A percentile compares a stretch with the other conserved stretches of the same genome.
phyloP scores from a whole-genome alignment of 2,888 invertebrate genomes.

The Luffia ferchaultella region DNA sequence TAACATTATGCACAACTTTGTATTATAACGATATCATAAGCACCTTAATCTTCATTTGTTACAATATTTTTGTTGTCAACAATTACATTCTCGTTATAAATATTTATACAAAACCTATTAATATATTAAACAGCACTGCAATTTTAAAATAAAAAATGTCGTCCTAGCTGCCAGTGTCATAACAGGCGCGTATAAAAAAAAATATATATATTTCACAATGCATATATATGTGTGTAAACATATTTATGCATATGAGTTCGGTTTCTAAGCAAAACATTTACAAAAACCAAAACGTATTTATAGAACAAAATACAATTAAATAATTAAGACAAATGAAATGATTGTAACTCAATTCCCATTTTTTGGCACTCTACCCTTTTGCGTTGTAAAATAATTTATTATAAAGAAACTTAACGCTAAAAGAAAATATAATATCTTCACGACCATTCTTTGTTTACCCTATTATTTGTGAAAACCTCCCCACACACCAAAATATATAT shows the following conservation, averaged over 20 bases:
- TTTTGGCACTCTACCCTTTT: constrained; percentile 28
- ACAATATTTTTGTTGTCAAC: constrained; percentile 57
- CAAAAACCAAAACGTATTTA: no score
- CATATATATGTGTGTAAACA: no score
- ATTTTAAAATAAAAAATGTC: no score
- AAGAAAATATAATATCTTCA: no score
- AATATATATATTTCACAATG: no score
- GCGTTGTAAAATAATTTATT: not conserved
- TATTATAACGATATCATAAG: constrained; percentile 66
- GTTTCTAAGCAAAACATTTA: no score
- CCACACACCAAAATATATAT: no score
- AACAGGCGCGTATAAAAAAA: no score
- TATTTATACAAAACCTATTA: constrained; percentile 60
- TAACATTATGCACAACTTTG: constrained; percentile 59
- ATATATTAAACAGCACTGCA: not conserved
- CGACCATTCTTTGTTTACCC: no score
- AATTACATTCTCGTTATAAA: constrained; percentile 60
- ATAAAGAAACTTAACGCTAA: not conserved
- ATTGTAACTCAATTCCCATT: constrained; percentile 19
- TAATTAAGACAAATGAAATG: not conserved
- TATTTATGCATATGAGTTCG: no score
- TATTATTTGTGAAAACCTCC: no score
- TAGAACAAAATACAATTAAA: not conserved
- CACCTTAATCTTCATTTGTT: constrained; percentile 57
- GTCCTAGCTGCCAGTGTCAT: no score